Conservation (phyloP, 1,140 invertebrate species). For the Galleria mellonella region DNA sequence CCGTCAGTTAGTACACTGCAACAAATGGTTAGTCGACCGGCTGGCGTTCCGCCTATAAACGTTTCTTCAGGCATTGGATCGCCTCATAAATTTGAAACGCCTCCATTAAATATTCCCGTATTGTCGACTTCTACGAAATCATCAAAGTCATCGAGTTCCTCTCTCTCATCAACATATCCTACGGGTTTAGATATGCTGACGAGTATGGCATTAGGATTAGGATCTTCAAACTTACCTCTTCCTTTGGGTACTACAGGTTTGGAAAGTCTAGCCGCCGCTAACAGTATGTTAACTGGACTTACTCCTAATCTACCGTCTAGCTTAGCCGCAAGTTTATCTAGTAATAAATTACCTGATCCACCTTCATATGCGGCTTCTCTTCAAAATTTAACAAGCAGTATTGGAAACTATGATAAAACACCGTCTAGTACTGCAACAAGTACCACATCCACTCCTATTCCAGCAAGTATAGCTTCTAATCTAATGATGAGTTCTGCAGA, state of each 20-base stretch:
- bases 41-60: conserved; percentile 64
- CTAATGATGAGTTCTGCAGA: conserved; percentile 77
- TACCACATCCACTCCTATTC: conserved; percentile 55
- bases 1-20: conserved; percentile 69
- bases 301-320: conserved; percentile 58
- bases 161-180: conserved; percentile 50
- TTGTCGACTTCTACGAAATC: conserved; percentile 59
- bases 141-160: conserved; percentile 52
- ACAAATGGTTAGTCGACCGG: conserved; percentile 69
- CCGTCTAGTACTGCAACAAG: conserved; percentile 51
- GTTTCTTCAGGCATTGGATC: conserved; percentile 63
- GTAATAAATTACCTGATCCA: conserved; percentile 60
- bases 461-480: conserved; percentile 73
- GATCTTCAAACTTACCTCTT: conserved; percentile 53
- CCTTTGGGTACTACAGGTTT: conserved; percentile 49
- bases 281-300: conserved; percentile 62
- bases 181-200: conserved; percentile 70
- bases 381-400: conserved; percentile 50
- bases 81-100: conserved; percentile 68
- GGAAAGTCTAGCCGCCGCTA: conserved; percentile 64
- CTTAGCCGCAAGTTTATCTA: conserved; percentile 54
- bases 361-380: conserved; percentile 64
- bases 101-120: conserved; percentile 66
- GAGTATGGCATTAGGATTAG: conserved; percentile 68
- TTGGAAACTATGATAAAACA: conserved; percentile 58